Evolutionary conservation across 2,797 vertebrate species (phyloP).

Genomic region (Malacoraja senta): DNA sequence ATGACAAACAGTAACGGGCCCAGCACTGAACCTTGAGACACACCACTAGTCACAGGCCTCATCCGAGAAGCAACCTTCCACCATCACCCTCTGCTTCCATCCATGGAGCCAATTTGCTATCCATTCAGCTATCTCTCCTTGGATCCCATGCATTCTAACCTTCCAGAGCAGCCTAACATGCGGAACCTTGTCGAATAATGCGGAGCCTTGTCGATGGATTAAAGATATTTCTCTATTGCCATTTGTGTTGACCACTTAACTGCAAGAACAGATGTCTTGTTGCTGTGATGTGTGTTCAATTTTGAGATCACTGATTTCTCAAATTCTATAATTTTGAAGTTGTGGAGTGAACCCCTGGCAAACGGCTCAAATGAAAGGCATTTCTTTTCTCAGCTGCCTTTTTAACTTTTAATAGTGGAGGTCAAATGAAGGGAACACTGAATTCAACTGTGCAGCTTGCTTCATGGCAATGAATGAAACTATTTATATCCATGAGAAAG

Average conservation of each 20-base stretch:
- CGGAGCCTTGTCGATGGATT: background rate
- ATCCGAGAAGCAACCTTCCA: no score
- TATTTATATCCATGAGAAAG: slow-evolving; percentile 19
- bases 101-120: no score
- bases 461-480: background rate
- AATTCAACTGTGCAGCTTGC: background rate
- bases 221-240: background rate
- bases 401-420: background rate
- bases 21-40: no score
- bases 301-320: background rate
- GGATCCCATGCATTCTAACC: no score
- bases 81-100: no score
- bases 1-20: no score
- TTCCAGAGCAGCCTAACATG: background rate
- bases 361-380: background rate
- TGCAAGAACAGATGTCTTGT: background rate
- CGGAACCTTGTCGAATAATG: background rate
- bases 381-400: background rate
- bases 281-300: background rate
- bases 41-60: no score
- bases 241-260: background rate
- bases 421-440: background rate
- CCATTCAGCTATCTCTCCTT: no score
- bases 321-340: slow-evolving; percentile 1
- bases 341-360: background rate